Conservation (phyloP, 2,797 vertebrate genomes). For the Neopelma chrysocephalum region DNA sequence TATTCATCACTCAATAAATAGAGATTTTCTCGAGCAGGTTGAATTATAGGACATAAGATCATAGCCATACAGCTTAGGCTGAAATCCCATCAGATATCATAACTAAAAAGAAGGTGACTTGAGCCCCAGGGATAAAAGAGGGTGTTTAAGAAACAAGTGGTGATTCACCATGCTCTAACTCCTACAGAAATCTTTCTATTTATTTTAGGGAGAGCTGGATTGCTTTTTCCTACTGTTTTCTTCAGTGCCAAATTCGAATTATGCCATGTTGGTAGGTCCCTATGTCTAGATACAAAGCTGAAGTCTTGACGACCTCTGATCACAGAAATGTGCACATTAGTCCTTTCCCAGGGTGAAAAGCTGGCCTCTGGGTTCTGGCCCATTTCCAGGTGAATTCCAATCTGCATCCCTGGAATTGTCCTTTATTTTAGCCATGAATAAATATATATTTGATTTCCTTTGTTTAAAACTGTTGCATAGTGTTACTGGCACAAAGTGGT, state of each 20-base stretch:
- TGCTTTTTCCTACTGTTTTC: neutral
- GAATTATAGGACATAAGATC: conserved; percentile 39
- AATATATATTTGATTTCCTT: neutral
- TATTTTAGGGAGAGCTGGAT: neutral
- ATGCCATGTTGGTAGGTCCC: neutral
- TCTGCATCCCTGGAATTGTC: neutral
- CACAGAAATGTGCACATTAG: neutral
- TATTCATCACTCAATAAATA: conserved; percentile 22
- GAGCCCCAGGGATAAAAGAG: conserved; percentile 12
- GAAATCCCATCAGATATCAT: conserved; percentile 44
- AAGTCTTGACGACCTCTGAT: neutral
- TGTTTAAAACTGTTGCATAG: neutral
- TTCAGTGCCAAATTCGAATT: neutral
- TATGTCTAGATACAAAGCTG: neutral
- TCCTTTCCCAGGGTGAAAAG: neutral
- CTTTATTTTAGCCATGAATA: neutral
- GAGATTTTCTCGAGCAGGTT: conserved; percentile 16
- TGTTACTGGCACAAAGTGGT: neutral
- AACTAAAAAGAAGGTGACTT: neutral
- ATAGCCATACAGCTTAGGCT: neutral
- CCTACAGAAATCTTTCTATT: neutral
- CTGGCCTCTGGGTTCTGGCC: neutral
- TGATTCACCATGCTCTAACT: neutral
- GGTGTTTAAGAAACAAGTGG: conserved; percentile 8
- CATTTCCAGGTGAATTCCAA: neutral